Evolutionary conservation across 92 coral and sea anemone species (phyloP).

Genomic region (Palythoa caribaeorum): DNA sequence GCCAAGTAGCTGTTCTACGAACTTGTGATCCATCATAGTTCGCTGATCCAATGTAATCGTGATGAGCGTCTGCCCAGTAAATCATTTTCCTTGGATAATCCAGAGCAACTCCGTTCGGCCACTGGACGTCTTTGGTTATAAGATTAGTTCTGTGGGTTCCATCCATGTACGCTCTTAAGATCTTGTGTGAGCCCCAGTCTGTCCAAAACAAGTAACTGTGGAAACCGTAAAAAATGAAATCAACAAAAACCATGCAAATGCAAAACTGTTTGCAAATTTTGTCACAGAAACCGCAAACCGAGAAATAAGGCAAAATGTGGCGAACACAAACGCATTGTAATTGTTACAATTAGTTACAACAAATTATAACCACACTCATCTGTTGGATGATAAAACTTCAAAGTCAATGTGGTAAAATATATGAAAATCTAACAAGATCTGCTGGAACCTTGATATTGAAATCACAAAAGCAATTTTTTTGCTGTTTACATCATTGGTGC

Average conservation of each 20-base stretch:
- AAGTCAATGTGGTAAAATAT: too few relatives aligned
- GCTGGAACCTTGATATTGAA: too few relatives aligned
- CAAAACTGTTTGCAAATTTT: background rate
- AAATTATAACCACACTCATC: too few relatives aligned
- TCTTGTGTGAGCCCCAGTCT: constrained; percentile 87
- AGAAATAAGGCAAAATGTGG: too few relatives aligned
- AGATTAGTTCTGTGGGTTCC: constrained; percentile 74
- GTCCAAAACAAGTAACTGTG: constrained; percentile 93
- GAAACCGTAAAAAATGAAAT: background rate
- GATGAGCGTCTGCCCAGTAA: constrained; percentile 91
- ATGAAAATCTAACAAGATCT: too few relatives aligned
- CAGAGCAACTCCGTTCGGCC: constrained; percentile 90
- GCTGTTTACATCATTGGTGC: too few relatives aligned
- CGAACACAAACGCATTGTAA: too few relatives aligned
- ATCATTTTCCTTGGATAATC: constrained; percentile 83
- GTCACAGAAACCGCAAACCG: too few relatives aligned
- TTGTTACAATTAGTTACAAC: too few relatives aligned
- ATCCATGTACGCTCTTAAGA: constrained; percentile 95
- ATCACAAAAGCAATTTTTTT: too few relatives aligned
- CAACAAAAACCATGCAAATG: background rate
- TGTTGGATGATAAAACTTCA: too few relatives aligned
- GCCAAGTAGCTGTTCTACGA: constrained; percentile 69
- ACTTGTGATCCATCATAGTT: constrained; percentile 75
- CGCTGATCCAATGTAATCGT: constrained; percentile 72
- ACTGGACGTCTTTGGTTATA: constrained; percentile 57